Conservation (phyloP, 2,888 invertebrate species). For the Petrolisthes cinctipes region DNA sequence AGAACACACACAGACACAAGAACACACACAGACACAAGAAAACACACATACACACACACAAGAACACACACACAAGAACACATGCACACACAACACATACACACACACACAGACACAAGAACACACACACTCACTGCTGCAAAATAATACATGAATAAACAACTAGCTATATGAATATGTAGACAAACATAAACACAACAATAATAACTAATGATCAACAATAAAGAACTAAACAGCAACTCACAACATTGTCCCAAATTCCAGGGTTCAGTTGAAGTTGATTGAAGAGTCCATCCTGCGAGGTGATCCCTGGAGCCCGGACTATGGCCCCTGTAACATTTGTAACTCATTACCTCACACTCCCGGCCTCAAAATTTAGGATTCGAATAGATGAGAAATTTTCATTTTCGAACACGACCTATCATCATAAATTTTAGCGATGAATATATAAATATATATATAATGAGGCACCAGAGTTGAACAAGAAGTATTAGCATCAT, state of each 20-base stretch:
- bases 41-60: not conserved
- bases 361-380: no score
- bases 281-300: not conserved
- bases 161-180: not conserved
- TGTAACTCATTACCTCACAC: no score
- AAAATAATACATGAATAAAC: not conserved
- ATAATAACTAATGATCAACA: not conserved
- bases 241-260: not conserved
- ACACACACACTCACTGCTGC: not conserved
- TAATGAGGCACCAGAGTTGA: no score
- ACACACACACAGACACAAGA: not conserved
- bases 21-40: not conserved
- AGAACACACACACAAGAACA: not conserved
- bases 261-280: not conserved
- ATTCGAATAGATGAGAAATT: no score
- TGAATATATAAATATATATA: no score
- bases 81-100: not conserved
- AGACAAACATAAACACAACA: not conserved
- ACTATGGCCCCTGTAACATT: not conserved
- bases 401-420: no score
- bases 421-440: no score
- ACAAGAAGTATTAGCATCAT: no score
- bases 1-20: not conserved
- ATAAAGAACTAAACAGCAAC: not conserved
- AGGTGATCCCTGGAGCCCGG: not conserved